These are phyloP conservation scores for Endomychus coccineus DNA, from an alignment of 2,888 invertebrate species.

Conservation along the genomic window DNA sequence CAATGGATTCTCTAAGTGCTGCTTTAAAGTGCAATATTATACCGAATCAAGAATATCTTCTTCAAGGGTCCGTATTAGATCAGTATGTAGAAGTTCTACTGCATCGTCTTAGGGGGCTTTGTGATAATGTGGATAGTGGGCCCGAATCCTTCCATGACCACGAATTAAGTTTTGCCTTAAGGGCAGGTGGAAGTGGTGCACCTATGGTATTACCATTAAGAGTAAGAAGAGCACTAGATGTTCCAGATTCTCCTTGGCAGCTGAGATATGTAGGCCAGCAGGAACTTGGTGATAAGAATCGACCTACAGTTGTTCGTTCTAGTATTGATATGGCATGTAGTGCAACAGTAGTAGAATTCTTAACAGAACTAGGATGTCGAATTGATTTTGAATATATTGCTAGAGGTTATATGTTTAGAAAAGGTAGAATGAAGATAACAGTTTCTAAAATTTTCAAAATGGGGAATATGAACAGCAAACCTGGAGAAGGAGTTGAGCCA, in stretches of 20 bases:
- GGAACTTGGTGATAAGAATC: constrained; percentile 78
- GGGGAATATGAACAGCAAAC: constrained; percentile 61
- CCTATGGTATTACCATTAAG: constrained; percentile 56
- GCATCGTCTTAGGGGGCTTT: constrained; percentile 82
- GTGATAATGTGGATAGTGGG: constrained; percentile 86
- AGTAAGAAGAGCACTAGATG: constrained; percentile 76
- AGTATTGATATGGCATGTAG: constrained; percentile 91
- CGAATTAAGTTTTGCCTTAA: constrained; percentile 80
- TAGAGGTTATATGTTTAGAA: constrained; percentile 89
- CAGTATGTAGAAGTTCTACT: constrained; percentile 83
- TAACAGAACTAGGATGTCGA: constrained; percentile 84
- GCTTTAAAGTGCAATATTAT: constrained; percentile 79
- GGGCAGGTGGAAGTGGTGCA: constrained; percentile 57
- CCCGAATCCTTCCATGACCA: constrained; percentile 91
- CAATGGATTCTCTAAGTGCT: constrained; percentile 69
- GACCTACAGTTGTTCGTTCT: constrained; percentile 84
- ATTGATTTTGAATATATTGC: constrained; percentile 92
- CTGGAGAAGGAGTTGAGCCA: constrained; percentile 66
- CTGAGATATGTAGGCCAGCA: constrained; percentile 87
- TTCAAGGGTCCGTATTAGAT: constrained; percentile 91
- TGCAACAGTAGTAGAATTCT: constrained; percentile 81
- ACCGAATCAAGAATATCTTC: constrained; percentile 86
- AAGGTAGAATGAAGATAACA: constrained; percentile 94
- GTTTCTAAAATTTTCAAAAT: constrained; percentile 88
- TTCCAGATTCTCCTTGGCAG: constrained; percentile 80